These are phyloP conservation scores for Amphibalanus amphitrite DNA, from an alignment of 1,140 invertebrate species.

Conservation along the genomic window DNA sequence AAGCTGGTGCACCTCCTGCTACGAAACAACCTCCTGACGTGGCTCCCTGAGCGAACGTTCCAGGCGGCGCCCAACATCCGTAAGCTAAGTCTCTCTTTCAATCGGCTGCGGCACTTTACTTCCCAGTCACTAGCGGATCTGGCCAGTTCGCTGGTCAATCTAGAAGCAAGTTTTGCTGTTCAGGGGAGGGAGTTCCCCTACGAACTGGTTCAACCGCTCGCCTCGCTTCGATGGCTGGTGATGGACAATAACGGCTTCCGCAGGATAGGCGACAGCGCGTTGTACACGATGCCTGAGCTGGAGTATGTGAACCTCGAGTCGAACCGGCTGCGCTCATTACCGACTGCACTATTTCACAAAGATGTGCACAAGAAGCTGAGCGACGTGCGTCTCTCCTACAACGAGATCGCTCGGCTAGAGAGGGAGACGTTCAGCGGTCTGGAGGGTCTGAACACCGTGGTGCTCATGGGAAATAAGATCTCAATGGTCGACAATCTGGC, in stretches of 20 bases:
- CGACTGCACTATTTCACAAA: slow-evolving; percentile 37
- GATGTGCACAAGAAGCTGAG: slow-evolving; percentile 50
- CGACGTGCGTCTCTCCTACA: slow-evolving; percentile 57
- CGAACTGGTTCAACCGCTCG: slow-evolving; percentile 46
- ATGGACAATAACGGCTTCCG: slow-evolving; percentile 61
- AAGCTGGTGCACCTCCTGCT: slow-evolving; percentile 63
- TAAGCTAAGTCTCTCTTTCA: slow-evolving; percentile 75
- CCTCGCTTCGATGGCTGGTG: slow-evolving; percentile 59
- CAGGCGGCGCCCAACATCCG: slow-evolving; percentile 38
- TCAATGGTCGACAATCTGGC: slow-evolving; percentile 33
- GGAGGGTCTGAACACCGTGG: slow-evolving; percentile 44
- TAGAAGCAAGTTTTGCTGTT: slow-evolving; percentile 62
- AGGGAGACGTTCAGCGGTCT: slow-evolving; percentile 44
- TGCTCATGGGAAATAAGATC: slow-evolving; percentile 51
- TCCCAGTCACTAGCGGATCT: slow-evolving; percentile 54
- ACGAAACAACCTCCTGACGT: slow-evolving; percentile 62
- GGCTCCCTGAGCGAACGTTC: slow-evolving; percentile 53
- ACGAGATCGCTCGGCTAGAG: slow-evolving; percentile 41
- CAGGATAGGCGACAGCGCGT: slow-evolving; percentile 17
- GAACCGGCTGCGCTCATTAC: slow-evolving; percentile 33
- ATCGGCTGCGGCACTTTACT: slow-evolving; percentile 58
- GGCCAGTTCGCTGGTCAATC: slow-evolving; percentile 49
- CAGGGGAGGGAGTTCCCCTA: slow-evolving; percentile 59
- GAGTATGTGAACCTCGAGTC: slow-evolving; percentile 73
- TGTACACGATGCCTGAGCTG: slow-evolving; percentile 34